These are phyloP conservation scores for Tautogolabrus adspersus DNA, from an alignment of 2,113 vertebrate genomes.

Conservation along the genomic window DNA sequence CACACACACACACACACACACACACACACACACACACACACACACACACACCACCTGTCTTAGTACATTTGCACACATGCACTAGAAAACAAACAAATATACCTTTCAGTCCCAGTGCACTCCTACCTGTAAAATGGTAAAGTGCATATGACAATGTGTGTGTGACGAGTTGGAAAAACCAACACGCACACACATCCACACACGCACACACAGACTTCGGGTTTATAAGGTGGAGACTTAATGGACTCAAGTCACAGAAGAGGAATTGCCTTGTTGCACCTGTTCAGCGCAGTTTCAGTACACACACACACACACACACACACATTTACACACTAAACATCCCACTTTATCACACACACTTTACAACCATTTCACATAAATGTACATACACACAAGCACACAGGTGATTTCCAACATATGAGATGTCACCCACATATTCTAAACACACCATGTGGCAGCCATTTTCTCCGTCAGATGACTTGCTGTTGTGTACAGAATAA, in stretches of 20 bases:
- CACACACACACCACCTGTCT: conserved; percentile 25
- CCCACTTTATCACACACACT: neutral
- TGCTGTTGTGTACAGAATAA: conserved; percentile 55
- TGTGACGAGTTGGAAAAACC: conserved; percentile 5
- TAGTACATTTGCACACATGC: conserved; percentile 29
- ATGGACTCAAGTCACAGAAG: conserved; percentile 45
- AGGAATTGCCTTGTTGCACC: conserved; percentile 34
- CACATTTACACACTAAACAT: neutral
- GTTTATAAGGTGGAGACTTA: conserved; percentile 18
- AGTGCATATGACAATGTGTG: conserved; percentile 58
- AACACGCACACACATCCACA: conserved; percentile 19
- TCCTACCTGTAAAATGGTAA: conserved; percentile 22
- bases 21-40: conserved; percentile 19
- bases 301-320: neutral
- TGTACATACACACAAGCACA: neutral
- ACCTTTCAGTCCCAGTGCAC: conserved; percentile 37
- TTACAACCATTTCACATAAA: neutral
- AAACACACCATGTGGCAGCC: neutral
- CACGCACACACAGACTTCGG: neutral
- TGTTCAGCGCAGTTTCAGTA: neutral
- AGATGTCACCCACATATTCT: neutral
- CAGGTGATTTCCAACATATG: neutral
- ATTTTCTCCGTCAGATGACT: conserved; percentile 18
- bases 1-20: conserved; percentile 14
- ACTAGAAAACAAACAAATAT: conserved; percentile 44